Base-by-base conservation (phyloP, 1,140 invertebrate genomes). In the Drosophila lacertosa region DNA sequence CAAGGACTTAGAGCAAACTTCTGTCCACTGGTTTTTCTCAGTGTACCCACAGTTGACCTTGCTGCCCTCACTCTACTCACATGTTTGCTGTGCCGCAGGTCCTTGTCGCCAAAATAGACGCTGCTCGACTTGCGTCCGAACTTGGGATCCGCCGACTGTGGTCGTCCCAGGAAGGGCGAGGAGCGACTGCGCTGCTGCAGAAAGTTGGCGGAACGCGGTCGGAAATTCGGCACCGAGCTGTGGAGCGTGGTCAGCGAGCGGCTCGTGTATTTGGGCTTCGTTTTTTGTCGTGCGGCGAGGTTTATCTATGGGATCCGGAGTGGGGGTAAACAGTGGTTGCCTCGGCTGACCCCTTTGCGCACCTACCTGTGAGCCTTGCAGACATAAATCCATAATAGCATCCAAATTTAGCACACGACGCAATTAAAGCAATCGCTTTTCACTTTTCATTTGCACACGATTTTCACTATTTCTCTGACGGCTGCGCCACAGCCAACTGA, bases 351-450 rank as follows among this genome's bases (percentile, higher is more conserved):
- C 13, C 11, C n/a, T n/a, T 1, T 20, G 9, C 1, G 32, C 1
- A 65, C 81, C 13, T 65, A 84, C 81, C 81, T 84, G 81, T 26
- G 89, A 91, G 57, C 89, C 89, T 58, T 68, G 60, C 15, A 91
- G 80, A 89, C 89, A 74, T 86, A 91, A 83, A 89, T 91, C 89
- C 89, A 91, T 91, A 80, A 83, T 90, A 89, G 59, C 62, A 59
- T 35, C 13, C 20, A 40, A 39, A 53, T 42, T 59, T 48, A 58
- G 44, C 29, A 54, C 45, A 40, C 22, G 16, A 29, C 63, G 18
- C 79, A 67, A 4, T 20, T 32, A 13, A 22, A 55, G 18, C 35
- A 10, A 9, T 35, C 29, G 42, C 35, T 58, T 65, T 35, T 66
- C 44, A 69, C 33, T 44, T 54, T 69, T 74, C 78, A 88, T 82